A percentile compares a stretch with the other conserved stretches of the same genome.
Conservation (phyloP, 1,140 invertebrate species). For the Lepidotrigona ventralis region DNA sequence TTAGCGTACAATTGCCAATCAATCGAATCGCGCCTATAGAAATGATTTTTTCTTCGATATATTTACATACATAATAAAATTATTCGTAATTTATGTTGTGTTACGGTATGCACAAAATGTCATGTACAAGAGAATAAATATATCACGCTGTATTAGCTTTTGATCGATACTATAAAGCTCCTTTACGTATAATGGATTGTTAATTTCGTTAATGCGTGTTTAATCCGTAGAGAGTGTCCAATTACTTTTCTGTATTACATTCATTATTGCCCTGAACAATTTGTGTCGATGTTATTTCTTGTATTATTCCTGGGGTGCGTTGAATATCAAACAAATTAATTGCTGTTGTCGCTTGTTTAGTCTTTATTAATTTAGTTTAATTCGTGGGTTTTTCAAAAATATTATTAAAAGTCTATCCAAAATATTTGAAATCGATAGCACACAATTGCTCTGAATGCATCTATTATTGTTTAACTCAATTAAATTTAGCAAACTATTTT, state of each 20-base stretch:
- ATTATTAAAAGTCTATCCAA: not conserved
- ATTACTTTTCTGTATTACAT: conserved; percentile 36
- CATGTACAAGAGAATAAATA: conserved; percentile 28
- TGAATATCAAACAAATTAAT: conserved; percentile 2
- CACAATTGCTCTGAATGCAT: not conserved
- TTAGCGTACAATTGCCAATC: conserved; percentile 54
- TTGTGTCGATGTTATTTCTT: conserved; percentile 18
- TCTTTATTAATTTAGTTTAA: conserved; percentile 2
- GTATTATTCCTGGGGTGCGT: not conserved
- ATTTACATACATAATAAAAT: not conserved
- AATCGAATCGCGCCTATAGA: not conserved
- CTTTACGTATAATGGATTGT: conserved; percentile 38
- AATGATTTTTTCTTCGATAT: conserved; percentile 22
- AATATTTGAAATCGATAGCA: not conserved
- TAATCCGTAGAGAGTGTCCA: conserved; percentile 20
- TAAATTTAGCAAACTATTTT: not conserved
- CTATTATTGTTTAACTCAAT: not conserved
- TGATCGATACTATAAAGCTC: conserved; percentile 2
- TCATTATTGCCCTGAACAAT: conserved; percentile 13
- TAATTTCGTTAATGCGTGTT: conserved; percentile 55
- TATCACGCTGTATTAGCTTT: conserved; percentile 26
- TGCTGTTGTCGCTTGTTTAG: not conserved
- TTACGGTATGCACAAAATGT: not conserved
- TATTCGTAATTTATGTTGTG: conserved; percentile 5
- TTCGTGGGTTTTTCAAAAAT: not conserved